Evolutionary conservation across 2,113 vertebrate genomes (phyloP).

Genomic region (Pyrgilauda ruficollis): DNA sequence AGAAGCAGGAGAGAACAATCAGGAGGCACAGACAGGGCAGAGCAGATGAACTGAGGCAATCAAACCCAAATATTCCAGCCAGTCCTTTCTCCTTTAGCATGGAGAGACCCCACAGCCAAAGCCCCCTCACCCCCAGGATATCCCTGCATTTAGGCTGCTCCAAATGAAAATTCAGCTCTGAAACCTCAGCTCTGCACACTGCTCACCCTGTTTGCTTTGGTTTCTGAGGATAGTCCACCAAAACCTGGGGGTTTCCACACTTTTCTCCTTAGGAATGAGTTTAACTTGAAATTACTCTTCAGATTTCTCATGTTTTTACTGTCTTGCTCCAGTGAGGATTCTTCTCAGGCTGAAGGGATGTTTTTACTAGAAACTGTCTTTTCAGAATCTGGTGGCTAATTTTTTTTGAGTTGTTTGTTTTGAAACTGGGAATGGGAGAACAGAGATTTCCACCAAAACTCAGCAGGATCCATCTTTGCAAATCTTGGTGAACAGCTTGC

Average conservation of each 20-base stretch:
- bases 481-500: background rate
- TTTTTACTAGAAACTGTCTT: background rate
- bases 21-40: background rate
- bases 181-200: background rate
- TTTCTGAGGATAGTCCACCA: background rate
- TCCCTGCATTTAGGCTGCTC: background rate
- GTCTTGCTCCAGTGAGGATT: background rate
- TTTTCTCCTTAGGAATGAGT: background rate
- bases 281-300: background rate
- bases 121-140: background rate
- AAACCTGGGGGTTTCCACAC: background rate
- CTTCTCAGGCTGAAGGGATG: background rate
- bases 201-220: background rate
- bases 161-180: background rate
- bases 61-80: background rate
- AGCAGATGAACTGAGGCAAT: background rate
- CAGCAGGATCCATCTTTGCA: background rate
- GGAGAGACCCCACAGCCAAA: background rate
- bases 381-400: background rate
- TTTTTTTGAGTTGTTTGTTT: background rate
- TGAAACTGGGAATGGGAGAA: background rate
- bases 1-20: background rate
- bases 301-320: background rate
- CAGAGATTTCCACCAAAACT: background rate
- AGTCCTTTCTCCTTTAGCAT: background rate